Evolutionary conservation across 2,888 invertebrate species (phyloP).

Genomic region (Pilophorus perplexus): DNA sequence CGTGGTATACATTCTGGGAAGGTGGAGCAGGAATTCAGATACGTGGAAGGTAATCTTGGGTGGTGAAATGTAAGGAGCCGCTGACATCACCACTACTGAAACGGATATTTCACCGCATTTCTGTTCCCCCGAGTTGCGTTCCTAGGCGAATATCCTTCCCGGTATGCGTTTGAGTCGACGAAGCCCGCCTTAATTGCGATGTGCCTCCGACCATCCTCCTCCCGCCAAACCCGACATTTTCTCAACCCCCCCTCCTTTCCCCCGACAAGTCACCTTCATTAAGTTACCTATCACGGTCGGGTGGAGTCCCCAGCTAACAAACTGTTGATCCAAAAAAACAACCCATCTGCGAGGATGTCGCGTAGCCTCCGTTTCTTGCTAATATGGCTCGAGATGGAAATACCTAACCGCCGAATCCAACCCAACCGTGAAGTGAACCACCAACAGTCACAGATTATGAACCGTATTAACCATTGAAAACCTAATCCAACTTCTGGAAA

Average conservation of each 20-base stretch:
- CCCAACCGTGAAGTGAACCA: no score
- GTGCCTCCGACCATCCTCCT: not conserved
- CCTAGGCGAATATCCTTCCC: not conserved
- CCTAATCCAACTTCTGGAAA: no score
- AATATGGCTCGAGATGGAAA: no score
- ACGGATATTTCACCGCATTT: slow-evolving; percentile 10
- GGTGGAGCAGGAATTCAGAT: no score
- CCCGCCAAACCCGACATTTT: not conserved
- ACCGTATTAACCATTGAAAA: no score
- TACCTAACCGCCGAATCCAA: no score
- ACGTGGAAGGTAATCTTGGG: no score
- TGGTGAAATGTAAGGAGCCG: no score
- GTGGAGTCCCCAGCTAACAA: slow-evolving; percentile 20
- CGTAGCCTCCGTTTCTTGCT: no score
- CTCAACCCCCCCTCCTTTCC: slow-evolving; percentile 2
- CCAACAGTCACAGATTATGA: no score
- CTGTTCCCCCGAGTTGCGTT: not conserved
- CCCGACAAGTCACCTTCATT: slow-evolving; percentile 26
- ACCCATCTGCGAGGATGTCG: slow-evolving; percentile 2
- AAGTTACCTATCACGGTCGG: slow-evolving; percentile 30
- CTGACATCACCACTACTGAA: slow-evolving; percentile 7
- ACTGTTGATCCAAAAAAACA: slow-evolving; percentile 36
- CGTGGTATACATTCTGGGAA: no score
- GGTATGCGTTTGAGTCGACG: slow-evolving; percentile 3
- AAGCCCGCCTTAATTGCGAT: slow-evolving; percentile 7